Evolutionary conservation across 2,797 vertebrate genomes (phyloP).

Genomic region (Sebastes steindachneri): DNA sequence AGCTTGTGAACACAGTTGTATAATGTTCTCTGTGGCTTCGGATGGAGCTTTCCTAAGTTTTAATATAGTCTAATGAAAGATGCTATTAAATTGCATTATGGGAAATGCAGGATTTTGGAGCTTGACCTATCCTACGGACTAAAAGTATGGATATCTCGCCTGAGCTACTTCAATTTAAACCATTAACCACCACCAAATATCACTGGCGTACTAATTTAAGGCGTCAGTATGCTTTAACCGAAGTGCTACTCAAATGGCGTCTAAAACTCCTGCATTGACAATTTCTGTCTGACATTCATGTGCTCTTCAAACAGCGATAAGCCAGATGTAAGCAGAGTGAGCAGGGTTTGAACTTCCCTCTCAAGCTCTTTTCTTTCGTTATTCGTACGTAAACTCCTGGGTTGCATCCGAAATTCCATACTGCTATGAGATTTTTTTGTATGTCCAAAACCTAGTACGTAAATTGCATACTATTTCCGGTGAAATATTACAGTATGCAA

Average conservation of each 20-base stretch:
- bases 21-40: background rate
- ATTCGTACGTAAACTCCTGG: background rate
- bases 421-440: no score
- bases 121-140: background rate
- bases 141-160: background rate
- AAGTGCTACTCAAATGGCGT: background rate
- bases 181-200: background rate
- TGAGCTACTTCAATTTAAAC: background rate
- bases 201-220: background rate
- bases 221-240: background rate
- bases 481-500: no score
- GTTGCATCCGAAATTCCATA: no score
- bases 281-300: background rate
- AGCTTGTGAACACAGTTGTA: background rate
- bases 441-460: no score
- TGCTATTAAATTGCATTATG: no score
- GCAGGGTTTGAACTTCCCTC: background rate
- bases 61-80: no score
- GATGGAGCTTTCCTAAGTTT: background rate
- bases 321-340: background rate
- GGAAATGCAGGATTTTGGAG: background rate
- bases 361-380: background rate
- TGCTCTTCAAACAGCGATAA: background rate
- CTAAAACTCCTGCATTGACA: background rate
- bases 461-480: no score